A percentile compares a stretch with the other conserved stretches of the same genome.
Conservation (phyloP, 1,140 invertebrate genomes). For the Chironomus tepperi region DNA sequence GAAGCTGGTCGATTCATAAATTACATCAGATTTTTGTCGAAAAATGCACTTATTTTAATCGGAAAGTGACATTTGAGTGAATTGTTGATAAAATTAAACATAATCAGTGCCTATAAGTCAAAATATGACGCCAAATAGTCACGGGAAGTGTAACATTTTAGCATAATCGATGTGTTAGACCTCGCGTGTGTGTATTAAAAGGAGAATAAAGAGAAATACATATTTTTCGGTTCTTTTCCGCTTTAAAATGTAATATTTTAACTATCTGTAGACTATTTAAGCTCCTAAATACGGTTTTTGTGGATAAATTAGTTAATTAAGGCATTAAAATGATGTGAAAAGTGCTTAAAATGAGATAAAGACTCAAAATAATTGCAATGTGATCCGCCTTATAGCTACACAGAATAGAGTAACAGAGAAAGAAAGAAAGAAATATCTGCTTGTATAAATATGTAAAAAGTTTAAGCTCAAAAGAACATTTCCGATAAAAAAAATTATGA, state of each 20-base stretch:
- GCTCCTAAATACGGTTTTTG: neutral
- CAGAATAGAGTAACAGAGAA: neutral
- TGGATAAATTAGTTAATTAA: neutral
- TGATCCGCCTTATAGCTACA: neutral
- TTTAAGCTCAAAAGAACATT: neutral
- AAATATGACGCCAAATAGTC: too few species aligned
- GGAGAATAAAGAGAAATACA: too few species aligned
- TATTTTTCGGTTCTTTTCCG: neutral
- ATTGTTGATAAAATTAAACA: neutral
- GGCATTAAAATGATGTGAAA: neutral
- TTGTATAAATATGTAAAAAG: neutral
- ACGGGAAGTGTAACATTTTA: too few species aligned
- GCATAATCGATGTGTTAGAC: too few species aligned
- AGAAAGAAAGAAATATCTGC: neutral
- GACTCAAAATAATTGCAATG: neutral
- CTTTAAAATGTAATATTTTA: neutral
- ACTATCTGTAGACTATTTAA: neutral
- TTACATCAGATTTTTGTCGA: constrained; percentile 8
- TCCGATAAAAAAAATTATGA: too few species aligned
- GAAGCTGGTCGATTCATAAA: neutral
- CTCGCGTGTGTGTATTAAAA: too few species aligned
- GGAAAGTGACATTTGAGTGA: neutral
- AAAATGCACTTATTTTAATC: neutral
- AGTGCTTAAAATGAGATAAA: neutral
- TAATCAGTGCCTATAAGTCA: neutral